Base-by-base conservation (phyloP, 2,888 invertebrate species). In the Hirtodrosophila histrioides region DNA sequence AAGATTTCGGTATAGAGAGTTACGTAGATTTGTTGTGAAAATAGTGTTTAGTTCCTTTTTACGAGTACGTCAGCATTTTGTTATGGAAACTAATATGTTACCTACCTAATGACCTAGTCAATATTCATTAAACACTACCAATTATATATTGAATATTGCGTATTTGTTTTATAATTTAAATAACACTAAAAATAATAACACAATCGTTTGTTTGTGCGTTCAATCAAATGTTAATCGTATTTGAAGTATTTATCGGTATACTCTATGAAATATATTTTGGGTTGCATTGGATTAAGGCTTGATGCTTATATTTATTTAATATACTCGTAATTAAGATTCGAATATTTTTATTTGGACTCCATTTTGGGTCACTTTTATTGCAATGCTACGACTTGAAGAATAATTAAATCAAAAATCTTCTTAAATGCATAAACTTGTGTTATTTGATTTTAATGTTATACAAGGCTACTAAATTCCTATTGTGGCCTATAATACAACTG, bases 1-100 rank as follows among this genome's bases (percentile, higher is more conserved):
- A 82, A 81, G 78, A 81, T 76, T 75, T 75, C 58, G 65, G 77
- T 71, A 58, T 74, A 74, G 78, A 51, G 53, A 73, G 62, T 60
- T 74, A 63, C 66, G 68, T 69, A 73, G 61, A 64, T 55, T 65
- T 60, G 61, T 62, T 63, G 61, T 66, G 67, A 66, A 76, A 71
- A 46, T 66, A 68, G 64, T 66, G 60, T 72, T 33, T 39, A 64
- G 24, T 60, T 58, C 10, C 10, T 44, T 54, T 48, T 39, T 61
- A 8, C 9, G 4, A 27, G 37, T 62, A 55, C 53, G 49, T 69
- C 69, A 73, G 73, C 72, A 64, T 60, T 72, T 60, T 46, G 17
- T 23, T 58, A 36, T 50, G 64, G 39, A 58, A 68, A 58, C 70
- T 45, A 56, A 51, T 51, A 27, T 60, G 31, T 50, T 58, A 60